Percentiles rank a stretch among this genome's conserved stretches.
Evolutionary conservation across 2,888 invertebrate genomes (phyloP).

Genomic region (Eupithecia dodoneata): DNA sequence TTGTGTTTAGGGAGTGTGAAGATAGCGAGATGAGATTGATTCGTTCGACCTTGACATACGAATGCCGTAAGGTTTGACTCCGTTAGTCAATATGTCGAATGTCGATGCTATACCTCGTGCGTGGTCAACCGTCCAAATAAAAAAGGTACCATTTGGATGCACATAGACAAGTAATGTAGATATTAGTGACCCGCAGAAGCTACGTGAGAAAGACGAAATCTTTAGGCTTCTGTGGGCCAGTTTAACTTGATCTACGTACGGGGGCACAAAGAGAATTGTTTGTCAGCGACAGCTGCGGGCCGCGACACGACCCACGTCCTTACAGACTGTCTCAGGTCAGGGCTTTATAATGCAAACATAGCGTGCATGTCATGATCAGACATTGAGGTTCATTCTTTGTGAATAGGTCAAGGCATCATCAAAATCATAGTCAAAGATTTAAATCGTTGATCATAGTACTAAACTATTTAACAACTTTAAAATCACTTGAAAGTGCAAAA

Average conservation of each 20-base stretch:
- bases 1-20: no score
- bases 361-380: neutral
- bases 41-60: no score
- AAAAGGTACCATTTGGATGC: no score
- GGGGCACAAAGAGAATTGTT: neutral
- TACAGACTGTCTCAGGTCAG: neutral
- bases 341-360: neutral
- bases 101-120: no score
- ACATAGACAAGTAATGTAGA: no score
- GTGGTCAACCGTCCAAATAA: no score
- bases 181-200: neutral
- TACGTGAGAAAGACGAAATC: neutral
- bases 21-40: no score
- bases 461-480: neutral
- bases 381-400: neutral
- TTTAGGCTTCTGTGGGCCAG: neutral
- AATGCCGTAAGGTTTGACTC: no score
- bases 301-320: neutral
- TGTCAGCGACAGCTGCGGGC: no score
- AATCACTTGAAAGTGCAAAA: neutral
- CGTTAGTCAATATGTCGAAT: no score
- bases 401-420: neutral
- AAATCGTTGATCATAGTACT: neutral
- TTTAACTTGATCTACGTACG: neutral
- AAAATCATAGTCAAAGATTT: no score